Evolutionary conservation across 2,797 vertebrate genomes (phyloP), one percentile per base, ranked within the genome.

Genomic region (Dipus sagitta): DNA sequence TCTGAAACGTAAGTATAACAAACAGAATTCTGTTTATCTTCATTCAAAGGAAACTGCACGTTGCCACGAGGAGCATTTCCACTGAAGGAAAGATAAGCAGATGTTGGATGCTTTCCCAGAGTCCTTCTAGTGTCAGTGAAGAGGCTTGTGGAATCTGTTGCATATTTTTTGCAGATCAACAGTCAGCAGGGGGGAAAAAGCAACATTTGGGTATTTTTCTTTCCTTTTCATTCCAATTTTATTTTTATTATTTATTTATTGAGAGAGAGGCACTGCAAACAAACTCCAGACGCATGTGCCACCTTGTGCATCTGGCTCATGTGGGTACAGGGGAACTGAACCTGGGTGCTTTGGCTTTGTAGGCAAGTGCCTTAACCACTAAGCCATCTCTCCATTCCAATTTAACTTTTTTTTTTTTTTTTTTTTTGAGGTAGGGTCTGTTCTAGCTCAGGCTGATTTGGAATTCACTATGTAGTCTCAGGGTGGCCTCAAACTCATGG

Each of bases 1-100:
- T 97, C 62, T 95, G 67, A 96, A 95, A 95, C 30, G 2, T 83
- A 93, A 94, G 79, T 93, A 88, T 93, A 95, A 93, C 90, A 97
- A 97, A 97, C 70, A 98, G 87, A 97, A 97, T 94, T 95, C 91
- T 95, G 94, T 97, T 97, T 97, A 97, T 97, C 97, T 96, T 96
- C 28, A 67, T 89, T 97, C 95, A 97, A 97, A 98, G 97, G 96
- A 96, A 98, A 95, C 18, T 87, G 88, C 75, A 95, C 21, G 91
- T 30, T 96, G 95, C 96, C 97, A 96, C 96, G 92, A 97, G 92
- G 97, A 97, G 96, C 92, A 96, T 96, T 97, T 97, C 96, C 95
- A 96, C 76, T 81, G 89, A 81, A 97, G 93, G 95, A 96, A 97
- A 97, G 97, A 98, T 97, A 86, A 98, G 95, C 97, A 98, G 97